Percentiles rank a stretch among this genome's conserved stretches.
phyloP scores from a whole-genome alignment of 2,797 vertebrate genomes.

The Falco cherrug region DNA sequence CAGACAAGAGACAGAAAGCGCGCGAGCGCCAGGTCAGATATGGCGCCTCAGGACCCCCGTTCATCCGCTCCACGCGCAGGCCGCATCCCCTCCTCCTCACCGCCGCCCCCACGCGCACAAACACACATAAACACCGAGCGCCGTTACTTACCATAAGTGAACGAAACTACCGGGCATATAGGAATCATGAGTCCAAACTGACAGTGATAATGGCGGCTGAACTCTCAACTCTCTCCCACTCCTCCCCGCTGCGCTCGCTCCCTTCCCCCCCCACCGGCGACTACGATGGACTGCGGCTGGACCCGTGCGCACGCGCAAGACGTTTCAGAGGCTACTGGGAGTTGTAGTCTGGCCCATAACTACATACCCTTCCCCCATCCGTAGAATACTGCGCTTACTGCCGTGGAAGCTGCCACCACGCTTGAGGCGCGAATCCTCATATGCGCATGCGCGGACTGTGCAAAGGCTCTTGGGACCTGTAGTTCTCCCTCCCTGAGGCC shows the following conservation, averaged over 20 bases:
- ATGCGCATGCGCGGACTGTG: neutral
- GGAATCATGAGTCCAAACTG: neutral
- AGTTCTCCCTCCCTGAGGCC: neutral
- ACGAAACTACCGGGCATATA: neutral
- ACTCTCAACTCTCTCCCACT: neutral
- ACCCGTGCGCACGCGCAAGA: neutral
- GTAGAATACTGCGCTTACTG: neutral
- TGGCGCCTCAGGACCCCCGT: neutral
- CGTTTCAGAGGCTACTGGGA: neutral
- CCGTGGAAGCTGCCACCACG: neutral
- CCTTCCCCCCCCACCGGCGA: neutral
- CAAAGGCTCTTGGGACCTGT: conserved; percentile 41
- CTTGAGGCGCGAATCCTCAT: neutral
- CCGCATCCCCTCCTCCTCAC: neutral
- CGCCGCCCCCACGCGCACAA: neutral
- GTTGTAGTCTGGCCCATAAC: neutral
- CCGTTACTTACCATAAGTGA: neutral
- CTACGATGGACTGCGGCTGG: neutral
- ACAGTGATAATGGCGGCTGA: neutral
- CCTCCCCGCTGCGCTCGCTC: neutral
- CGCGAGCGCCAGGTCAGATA: neutral
- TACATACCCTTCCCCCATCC: neutral
- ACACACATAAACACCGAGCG: neutral
- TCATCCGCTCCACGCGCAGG: neutral
- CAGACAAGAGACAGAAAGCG: conserved; percentile 38